Evolutionary conservation across 35 echinoderm and acorn worm species (phyloP), one percentile per base, ranked within the genome.

Genomic region (Apostichopus parvimensis): DNA sequence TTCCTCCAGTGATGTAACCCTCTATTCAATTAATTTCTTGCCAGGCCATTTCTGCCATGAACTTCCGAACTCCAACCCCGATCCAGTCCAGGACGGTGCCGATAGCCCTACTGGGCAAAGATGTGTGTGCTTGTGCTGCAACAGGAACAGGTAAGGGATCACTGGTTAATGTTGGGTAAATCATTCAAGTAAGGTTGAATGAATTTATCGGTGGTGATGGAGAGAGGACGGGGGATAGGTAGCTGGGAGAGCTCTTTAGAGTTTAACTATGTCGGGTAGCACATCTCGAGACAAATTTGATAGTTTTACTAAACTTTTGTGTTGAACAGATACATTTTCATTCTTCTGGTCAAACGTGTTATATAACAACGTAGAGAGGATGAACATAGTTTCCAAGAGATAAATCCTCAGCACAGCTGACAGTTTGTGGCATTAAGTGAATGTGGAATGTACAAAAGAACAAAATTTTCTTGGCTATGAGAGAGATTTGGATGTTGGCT

Each of bases 51-150:
- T 95, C 87, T 88, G 87, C 95, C 15, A 92, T 99, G 81, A 99
- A 99, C 58, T 99, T 96, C 82, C 79, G 64, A 21, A 94, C 81
- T n/a, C 97, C 97, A 52, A 99, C 97, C 21, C 97, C 97, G 4
- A 99, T 99, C 55, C 97, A 99, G 75, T 62, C 91, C 5, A 60
- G 73, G 54, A 99, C 97, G 0, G 91, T 99, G 22, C 97, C 97
- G 21, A 89, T 99, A 59, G 97, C 97, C 78, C 95, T 99, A 4
- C 93, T 99, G 17, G 97, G 95, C 4, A 99, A 96, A 71, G 97
- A 99, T 84, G 92, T 99, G 1, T 99, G 97, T 96, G 97, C 97
- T 59, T 99, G 97, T 94, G 95, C 97, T 71, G 97, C 97, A 9
- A 98, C 97, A 12, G 97, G 97, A 83, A 98, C 97, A 91, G 97